Evolutionary conservation across 2,797 vertebrate species (phyloP).

Genomic region (Sebastes kiyomatsui): DNA sequence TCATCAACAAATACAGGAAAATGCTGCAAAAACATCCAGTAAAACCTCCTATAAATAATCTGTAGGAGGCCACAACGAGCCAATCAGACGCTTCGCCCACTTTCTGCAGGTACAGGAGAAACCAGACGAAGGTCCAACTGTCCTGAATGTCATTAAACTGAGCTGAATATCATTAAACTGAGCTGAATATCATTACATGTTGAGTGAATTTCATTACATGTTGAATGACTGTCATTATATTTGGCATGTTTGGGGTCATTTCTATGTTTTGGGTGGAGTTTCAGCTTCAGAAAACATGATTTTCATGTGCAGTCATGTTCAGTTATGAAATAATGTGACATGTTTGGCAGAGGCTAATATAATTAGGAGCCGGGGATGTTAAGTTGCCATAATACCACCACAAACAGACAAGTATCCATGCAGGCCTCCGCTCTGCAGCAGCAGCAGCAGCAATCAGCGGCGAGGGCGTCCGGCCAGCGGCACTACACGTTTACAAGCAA

Average conservation of each 20-base stretch:
- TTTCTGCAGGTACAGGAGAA: background rate
- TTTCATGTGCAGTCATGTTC: constrained; percentile 47
- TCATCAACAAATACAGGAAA: background rate
- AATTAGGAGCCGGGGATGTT: constrained; percentile 25
- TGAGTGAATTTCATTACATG: too few species aligned
- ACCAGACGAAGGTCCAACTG: background rate
- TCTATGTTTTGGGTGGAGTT: constrained; percentile 39
- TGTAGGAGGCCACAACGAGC: background rate
- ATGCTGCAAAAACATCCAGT: background rate
- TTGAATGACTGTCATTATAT: background rate
- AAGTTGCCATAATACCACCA: constrained; percentile 53
- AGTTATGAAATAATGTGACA: constrained; percentile 48
- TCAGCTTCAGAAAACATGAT: constrained; percentile 34
- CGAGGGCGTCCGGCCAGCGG: background rate
- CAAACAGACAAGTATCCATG: constrained; percentile 43
- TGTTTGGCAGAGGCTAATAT: constrained; percentile 21
- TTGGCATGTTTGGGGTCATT: constrained; percentile 16
- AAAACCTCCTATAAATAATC: background rate
- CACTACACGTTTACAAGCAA: constrained; percentile 18
- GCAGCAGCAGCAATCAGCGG: background rate
- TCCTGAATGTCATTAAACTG: constrained; percentile 1
- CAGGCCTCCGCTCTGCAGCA: background rate
- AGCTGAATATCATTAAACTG: too few species aligned
- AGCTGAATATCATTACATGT: too few species aligned
- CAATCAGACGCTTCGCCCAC: background rate